Base-by-base conservation (phyloP, 2,888 invertebrate genomes). In the Lepidochitona cinerea region DNA sequence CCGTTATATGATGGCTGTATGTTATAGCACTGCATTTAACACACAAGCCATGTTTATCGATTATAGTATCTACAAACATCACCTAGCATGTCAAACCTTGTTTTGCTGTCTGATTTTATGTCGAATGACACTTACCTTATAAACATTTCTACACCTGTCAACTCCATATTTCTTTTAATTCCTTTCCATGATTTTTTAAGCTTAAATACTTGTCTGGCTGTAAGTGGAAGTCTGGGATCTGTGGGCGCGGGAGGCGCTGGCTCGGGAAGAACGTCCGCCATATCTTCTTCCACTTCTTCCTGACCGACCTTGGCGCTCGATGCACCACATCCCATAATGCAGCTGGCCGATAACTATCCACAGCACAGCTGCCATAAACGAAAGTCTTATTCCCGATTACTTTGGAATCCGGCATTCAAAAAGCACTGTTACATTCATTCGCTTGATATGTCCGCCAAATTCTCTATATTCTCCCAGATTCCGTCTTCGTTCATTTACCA, bases 181-280 rank as follows among this genome's bases (percentile, higher is more conserved):
- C 87, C 89, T 80, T 89, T 89, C 89, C 89, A 89, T 52, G 87
- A 88, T 79, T 85, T 87, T 75, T 88, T 84, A 33, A 88, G 76
- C 75, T 88, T 88, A 72, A 87, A 89, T 70, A 88, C 86, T 79
- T 89, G 86, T 77, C 86, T 76, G 29, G 87, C 83, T 69, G 84
- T 85, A 6, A 89, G 77, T 14, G 88, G 88, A 6, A 88, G 76
- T 4, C 88, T 78, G 5, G 87, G 85, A 72, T 89, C 89, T 6
- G 84, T 82, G 9, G 86, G 82, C 41, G 84, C 82, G 6, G 85
- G 86, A 49, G 83, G 84, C 7, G 82, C 82, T 37, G 85, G 85
- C 49, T 84, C 83, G 71, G 79, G 82, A 29, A 82, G 74, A 41
- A 78, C 75, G 67, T 83, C 85, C 71, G 83, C 84, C 85, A 85